phyloP scores from a whole-genome alignment of 2,888 invertebrate species.

The Drosophila peninsularis region DNA sequence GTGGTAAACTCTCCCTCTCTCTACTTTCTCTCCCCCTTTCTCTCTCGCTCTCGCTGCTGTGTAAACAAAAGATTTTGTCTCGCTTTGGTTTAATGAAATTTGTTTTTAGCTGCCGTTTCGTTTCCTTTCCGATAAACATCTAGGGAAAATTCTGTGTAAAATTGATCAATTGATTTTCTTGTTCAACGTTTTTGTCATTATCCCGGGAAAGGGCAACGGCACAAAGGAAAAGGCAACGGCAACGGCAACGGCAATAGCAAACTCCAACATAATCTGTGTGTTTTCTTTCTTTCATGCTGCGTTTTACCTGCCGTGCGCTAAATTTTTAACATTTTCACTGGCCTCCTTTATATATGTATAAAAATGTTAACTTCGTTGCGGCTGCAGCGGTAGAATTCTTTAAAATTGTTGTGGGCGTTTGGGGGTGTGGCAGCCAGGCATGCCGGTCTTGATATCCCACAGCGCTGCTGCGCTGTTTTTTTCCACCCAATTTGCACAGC shows the following conservation, averaged over 20 bases:
- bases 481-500: conserved; percentile 44
- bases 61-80: conserved; percentile 54
- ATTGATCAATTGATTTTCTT: conserved; percentile 52
- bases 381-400: conserved; percentile 39
- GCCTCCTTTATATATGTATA: conserved; percentile 12
- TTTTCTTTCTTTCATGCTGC: conserved; percentile 17
- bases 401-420: conserved; percentile 15
- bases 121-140: conserved; percentile 28
- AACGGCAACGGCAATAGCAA: not conserved
- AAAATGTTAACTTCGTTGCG: conserved; percentile 22
- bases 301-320: conserved; percentile 56
- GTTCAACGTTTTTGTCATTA: conserved; percentile 45
- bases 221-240: conserved; percentile 1
- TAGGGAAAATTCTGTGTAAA: conserved; percentile 23
- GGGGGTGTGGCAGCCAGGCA: not conserved
- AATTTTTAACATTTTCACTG: conserved; percentile 32
- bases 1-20: conserved; percentile 10
- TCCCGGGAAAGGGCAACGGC: conserved; percentile 16
- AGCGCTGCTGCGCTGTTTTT: conserved; percentile 16
- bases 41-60: conserved; percentile 31
- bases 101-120: conserved; percentile 25
- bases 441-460: not conserved
- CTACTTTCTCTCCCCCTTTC: not conserved
- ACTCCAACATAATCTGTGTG: conserved; percentile 26
- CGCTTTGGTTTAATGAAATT: conserved; percentile 15